Conservation (phyloP, 2,888 invertebrate genomes). For the Scaptomyza caliginosa region DNA sequence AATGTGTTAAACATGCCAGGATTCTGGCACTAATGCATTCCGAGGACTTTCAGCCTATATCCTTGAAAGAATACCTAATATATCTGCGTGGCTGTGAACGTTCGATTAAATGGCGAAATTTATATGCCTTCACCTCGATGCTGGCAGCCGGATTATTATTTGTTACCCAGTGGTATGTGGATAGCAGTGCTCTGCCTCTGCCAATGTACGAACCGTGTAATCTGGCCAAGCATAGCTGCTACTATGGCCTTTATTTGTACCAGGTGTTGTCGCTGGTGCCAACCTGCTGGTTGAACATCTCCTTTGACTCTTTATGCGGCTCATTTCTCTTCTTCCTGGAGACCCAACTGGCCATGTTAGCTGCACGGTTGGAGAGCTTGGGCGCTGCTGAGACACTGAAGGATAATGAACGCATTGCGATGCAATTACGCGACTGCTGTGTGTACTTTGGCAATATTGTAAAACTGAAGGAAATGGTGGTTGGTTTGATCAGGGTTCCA, state of each 20-base stretch:
- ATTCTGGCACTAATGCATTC: slow-evolving; percentile 48
- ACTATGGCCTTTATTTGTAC: slow-evolving; percentile 51
- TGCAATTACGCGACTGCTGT: slow-evolving; percentile 62
- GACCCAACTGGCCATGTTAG: slow-evolving; percentile 68
- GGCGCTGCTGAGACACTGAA: slow-evolving; percentile 17
- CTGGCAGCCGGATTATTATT: slow-evolving; percentile 49
- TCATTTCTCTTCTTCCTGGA: slow-evolving; percentile 61
- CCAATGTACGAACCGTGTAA: slow-evolving; percentile 66
- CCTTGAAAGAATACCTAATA: slow-evolving; percentile 31
- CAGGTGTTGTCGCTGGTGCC: slow-evolving; percentile 53
- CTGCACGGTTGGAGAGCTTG: slow-evolving; percentile 61
- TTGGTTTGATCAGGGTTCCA: slow-evolving; percentile 64
- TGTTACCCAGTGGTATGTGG: slow-evolving; percentile 48
- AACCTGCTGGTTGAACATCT: slow-evolving; percentile 69
- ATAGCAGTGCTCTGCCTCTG: slow-evolving; percentile 50
- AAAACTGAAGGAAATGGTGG: slow-evolving; percentile 53
- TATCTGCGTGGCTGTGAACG: slow-evolving; percentile 19
- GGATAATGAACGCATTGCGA: slow-evolving; percentile 28
- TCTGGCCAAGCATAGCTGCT: slow-evolving; percentile 39
- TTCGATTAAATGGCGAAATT: slow-evolving; percentile 48
- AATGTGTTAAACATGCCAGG: slow-evolving; percentile 19
- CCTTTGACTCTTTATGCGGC: slow-evolving; percentile 65
- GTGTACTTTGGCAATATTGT: slow-evolving; percentile 59
- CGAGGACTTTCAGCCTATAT: slow-evolving; percentile 28
- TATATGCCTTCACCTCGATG: slow-evolving; percentile 47